Conservation (phyloP, 2,888 invertebrate species). For the Chrysolina haemoptera region DNA sequence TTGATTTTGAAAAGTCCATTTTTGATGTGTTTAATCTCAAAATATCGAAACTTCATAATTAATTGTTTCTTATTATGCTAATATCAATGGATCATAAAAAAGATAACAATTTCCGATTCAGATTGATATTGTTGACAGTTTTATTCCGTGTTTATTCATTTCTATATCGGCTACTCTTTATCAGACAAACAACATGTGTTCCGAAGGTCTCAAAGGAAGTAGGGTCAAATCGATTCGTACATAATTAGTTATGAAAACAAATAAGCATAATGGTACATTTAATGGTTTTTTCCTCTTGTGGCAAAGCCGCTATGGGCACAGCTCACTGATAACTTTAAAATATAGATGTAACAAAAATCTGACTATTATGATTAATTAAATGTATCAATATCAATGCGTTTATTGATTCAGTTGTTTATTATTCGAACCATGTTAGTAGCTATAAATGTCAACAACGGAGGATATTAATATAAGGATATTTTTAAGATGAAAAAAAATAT, state of each 20-base stretch:
- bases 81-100: no score
- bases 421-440: neutral
- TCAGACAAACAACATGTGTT: slow-evolving; percentile 2
- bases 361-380: slow-evolving; percentile 3
- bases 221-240: slow-evolving; percentile 22
- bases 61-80: no score
- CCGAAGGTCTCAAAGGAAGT: slow-evolving; percentile 26
- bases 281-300: neutral
- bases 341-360: slow-evolving; percentile 18
- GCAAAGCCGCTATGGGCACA: neutral
- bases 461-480: neutral
- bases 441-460: slow-evolving; percentile 4
- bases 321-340: slow-evolving; percentile 12
- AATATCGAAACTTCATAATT: no score
- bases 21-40: no score
- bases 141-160: neutral
- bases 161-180: neutral
- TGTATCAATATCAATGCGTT: slow-evolving; percentile 5
- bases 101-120: neutral
- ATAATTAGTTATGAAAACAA: slow-evolving; percentile 19
- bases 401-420: slow-evolving; percentile 14
- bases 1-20: no score
- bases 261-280: slow-evolving; percentile 10
- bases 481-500: neutral
- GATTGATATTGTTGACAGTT: neutral